A percentile compares a stretch with the other conserved stretches of the same genome.
Evolutionary conservation across 2,797 vertebrate genomes (phyloP).

Genomic region (Jordanella pulchra): DNA sequence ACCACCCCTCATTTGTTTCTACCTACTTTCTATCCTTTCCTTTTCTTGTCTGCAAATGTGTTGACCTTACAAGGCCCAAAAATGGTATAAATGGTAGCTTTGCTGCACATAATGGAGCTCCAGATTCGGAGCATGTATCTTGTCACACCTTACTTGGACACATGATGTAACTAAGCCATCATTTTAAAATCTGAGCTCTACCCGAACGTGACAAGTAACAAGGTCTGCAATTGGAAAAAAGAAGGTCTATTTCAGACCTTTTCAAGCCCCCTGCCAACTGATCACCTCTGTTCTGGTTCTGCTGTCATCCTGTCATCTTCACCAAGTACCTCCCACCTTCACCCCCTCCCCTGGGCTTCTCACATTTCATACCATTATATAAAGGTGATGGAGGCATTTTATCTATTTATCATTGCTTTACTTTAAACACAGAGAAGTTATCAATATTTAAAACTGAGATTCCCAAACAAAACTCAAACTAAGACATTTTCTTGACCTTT

Average conservation of each 20-base stretch:
- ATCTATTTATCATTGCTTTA: too few relatives aligned
- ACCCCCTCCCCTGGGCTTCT: background rate
- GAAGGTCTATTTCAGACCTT: background rate
- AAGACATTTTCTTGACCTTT: too few relatives aligned
- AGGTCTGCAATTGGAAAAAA: background rate
- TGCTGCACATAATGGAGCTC: background rate
- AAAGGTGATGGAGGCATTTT: background rate
- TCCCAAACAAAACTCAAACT: too few relatives aligned
- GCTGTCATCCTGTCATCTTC: slow-evolving; percentile 3
- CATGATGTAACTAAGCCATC: slow-evolving; percentile 3
- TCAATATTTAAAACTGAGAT: too few relatives aligned
- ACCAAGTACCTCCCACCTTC: slow-evolving; percentile 6
- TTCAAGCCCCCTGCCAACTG: slow-evolving; percentile 3
- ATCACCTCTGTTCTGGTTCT: background rate
- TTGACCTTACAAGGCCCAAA: background rate
- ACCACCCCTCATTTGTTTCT: background rate
- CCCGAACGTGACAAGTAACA: background rate
- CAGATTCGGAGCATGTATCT: background rate
- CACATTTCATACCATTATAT: slow-evolving; percentile 3
- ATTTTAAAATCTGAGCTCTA: background rate
- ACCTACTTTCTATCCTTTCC: background rate
- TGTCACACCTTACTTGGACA: slow-evolving; percentile 2
- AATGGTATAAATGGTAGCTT: background rate
- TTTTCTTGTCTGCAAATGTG: background rate
- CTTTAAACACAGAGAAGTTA: too few relatives aligned